Base-by-base conservation (phyloP, 2,113 vertebrate genomes). In the Ciconia stormi region DNA sequence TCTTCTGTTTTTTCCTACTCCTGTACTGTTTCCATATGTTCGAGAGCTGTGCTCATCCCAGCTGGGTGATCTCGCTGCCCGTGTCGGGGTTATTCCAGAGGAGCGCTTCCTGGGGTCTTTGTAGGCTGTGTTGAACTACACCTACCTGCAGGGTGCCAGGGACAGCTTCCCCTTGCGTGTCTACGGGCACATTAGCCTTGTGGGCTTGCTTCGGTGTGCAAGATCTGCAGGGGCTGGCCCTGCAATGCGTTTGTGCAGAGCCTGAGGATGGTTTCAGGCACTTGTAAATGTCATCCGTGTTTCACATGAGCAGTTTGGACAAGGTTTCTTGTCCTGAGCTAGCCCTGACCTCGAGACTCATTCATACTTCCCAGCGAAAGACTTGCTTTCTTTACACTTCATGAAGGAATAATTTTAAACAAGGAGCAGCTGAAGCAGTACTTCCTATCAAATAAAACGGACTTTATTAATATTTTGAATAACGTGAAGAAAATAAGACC, bases 21-120 rank as follows among this genome's bases (percentile, higher is more conserved):
- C 19, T 46, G 13, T 32, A 13, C 29, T 26, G 11, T 59, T n/a
- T 6, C 2, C 3, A 0, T 13, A 2, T 21, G 9, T 50, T 58
- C 0, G 4, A 70, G 78, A 23, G 19, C 19, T 36, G 2, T 29
- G 2, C 34, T 21, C 13, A 6, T 13, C 13, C 49, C 27, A n/a
- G 55, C 30, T 5, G 0, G 1, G 5, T 34, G 55, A 29, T 20
- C n/a, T 69, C 9, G 0, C 49, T 27, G 55, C 46, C 23, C 4
- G 0, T 7, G 42, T 14, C 14, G 1, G 5, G 53, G 22, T 56
- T 20, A 18, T 8, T 56, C 27, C 1, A 1, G n/a, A 49, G 47
- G 29, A 23, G 44, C 2, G 27, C 23, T 40, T 38, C 26, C 29
- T 20, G n/a, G 15, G 25, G 18, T 1, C 0, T 11, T 46, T 18